Percentiles rank a stretch among this genome's conserved stretches.
Conservation (phyloP, 92 coral and sea anemone species). For the Virgularia gustaviana region DNA sequence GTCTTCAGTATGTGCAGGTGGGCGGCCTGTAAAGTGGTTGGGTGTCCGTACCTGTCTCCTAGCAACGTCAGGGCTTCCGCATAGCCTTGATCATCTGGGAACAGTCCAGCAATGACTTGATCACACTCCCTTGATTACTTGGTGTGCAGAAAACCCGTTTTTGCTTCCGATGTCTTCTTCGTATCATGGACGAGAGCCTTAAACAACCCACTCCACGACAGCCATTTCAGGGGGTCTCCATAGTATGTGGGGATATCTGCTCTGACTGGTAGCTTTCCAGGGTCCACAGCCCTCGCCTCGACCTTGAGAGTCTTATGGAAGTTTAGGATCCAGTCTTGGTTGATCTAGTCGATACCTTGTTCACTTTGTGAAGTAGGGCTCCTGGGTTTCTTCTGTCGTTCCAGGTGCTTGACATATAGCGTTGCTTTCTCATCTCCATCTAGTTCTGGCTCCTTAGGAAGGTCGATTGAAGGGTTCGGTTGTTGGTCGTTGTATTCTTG, state of each 20-base stretch:
- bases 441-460: background rate
- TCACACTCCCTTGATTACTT: background rate
- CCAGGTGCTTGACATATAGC: background rate
- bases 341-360: background rate
- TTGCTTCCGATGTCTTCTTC: background rate
- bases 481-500: background rate
- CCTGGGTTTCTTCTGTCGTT: background rate
- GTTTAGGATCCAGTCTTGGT: background rate
- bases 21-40: background rate
- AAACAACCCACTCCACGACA: conserved; percentile 8
- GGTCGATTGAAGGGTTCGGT: background rate
- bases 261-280: background rate
- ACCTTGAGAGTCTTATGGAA: background rate
- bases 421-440: background rate
- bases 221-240: background rate
- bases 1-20: background rate
- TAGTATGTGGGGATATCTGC: conserved; percentile 1
- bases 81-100: conserved; percentile 2
- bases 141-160: conserved; percentile 1
- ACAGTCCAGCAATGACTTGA: background rate
- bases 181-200: background rate
- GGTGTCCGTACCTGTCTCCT: background rate
- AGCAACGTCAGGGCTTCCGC: background rate
- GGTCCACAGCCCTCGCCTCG: background rate
- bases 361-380: no score